Base-by-base conservation (phyloP, 2,888 invertebrate species). In the Luperina nickerlii region DNA sequence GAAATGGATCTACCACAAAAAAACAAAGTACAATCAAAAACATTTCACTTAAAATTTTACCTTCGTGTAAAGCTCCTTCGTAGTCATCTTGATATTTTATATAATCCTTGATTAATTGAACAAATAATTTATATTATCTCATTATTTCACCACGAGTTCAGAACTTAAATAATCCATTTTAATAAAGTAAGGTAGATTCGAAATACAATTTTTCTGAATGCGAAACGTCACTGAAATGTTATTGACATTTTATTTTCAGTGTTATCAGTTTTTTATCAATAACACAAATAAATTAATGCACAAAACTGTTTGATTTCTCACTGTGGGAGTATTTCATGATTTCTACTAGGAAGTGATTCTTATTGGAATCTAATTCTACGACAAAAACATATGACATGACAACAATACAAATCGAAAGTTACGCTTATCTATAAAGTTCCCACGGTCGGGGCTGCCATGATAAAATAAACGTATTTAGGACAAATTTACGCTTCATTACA, bases 21-120 rank as follows among this genome's bases (percentile, higher is more conserved):
- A 89, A 85, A 85, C 85, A 83, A 87, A 90, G 80, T 83, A 86
- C 65, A 85, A 89, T 83, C 83, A 71, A 48, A 82, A 62, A 82
- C 83, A 85, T 85, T 86, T 86, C 80, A 83, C 79, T 81, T 66
- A 68, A 81, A 80, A 85, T 85, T 89, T 93, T 95, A 97, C 97
- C 97, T 97, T 96, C 32, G 97, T 97, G 85, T 97, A 97, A 2
- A 97, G 92, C 92, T 97, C 97, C 93, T 97, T 97, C 78, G 97
- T 97, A 76, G 97, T 97, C 97, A 97, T 97, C 89, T 94, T 96
- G 90, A 78, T 88, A 79, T 88, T 87, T 85, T 86, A 80, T 78
- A 72, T 74, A 74, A 83, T 79, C 81, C 82, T 86, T 83, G 83
- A 85, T 82, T 76, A 86, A 88, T 76, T 83, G 82, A 90, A 84